A percentile compares a stretch with the other conserved stretches of the same genome.
Evolutionary conservation across 2,797 vertebrate species (phyloP).

Genomic region (Micromesistius poutassou): DNA sequence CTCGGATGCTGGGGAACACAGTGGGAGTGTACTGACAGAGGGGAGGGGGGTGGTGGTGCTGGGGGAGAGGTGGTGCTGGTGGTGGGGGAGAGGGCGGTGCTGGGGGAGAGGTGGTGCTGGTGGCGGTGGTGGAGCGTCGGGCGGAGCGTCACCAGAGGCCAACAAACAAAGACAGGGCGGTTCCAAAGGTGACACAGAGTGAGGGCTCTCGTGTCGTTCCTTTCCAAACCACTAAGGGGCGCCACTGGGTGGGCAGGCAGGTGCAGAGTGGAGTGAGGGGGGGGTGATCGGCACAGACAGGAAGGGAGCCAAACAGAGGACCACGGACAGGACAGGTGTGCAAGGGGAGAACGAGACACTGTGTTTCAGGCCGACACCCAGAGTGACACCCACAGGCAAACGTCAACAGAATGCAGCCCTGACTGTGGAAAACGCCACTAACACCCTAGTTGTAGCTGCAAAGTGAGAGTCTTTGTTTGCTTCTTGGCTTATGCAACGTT

Average conservation of each 20-base stretch:
- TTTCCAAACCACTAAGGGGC: slow-evolving; percentile 73
- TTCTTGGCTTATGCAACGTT: no score
- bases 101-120: not conserved
- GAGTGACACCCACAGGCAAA: slow-evolving; percentile 67
- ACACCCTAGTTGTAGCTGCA: not conserved
- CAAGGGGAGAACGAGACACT: slow-evolving; percentile 38
- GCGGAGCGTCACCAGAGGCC: not conserved
- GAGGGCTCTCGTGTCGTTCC: slow-evolving; percentile 73
- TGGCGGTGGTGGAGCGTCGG: not conserved
- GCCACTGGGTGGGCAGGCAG: slow-evolving; percentile 35
- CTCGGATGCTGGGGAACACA: slow-evolving; percentile 39
- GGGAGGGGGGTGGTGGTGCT: slow-evolving; percentile 17
- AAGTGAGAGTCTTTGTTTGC: no score
- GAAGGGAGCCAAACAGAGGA: slow-evolving; percentile 49
- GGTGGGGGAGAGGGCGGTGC: slow-evolving; percentile 16
- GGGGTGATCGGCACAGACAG: slow-evolving; percentile 45
- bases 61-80: no score
- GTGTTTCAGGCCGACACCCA: slow-evolving; percentile 53
- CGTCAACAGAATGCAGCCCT: slow-evolving; percentile 67
- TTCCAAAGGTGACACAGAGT: slow-evolving; percentile 76
- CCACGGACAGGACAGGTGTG: slow-evolving; percentile 60
- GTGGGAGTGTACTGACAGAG: slow-evolving; percentile 18
- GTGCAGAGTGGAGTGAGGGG: slow-evolving; percentile 25
- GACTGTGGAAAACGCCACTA: slow-evolving; percentile 30
- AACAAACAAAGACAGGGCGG: slow-evolving; percentile 39